phyloP scores from a whole-genome alignment of 2,797 vertebrate species.

The Esox masquinongy region DNA sequence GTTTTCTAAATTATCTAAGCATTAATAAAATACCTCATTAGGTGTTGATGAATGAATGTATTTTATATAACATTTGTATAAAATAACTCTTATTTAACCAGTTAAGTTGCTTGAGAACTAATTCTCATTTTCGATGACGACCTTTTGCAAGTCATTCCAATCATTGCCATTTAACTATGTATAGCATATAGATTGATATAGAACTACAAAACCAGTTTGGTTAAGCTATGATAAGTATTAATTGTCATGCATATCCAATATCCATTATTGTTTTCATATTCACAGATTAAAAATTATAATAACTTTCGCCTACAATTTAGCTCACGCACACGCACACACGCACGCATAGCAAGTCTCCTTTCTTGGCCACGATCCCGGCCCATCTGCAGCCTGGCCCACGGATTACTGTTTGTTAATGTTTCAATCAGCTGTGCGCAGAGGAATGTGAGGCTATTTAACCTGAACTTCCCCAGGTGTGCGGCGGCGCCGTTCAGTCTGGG shows the following conservation, averaged over 20 bases:
- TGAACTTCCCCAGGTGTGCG: conserved; percentile 97
- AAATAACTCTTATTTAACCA: too few relatives aligned
- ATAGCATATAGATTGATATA: background rate
- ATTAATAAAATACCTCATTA: background rate
- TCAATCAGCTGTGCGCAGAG: conserved; percentile 94
- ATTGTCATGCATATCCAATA: background rate
- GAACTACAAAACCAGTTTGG: background rate
- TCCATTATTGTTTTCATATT: background rate
- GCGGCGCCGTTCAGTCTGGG: conserved; percentile 92
- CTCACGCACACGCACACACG: background rate
- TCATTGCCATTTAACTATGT: too few relatives aligned
- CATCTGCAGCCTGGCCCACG: conserved; percentile 88
- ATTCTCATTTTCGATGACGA: too few relatives aligned
- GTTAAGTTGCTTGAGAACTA: too few relatives aligned
- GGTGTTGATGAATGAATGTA: background rate
- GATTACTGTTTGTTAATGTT: conserved; percentile 95
- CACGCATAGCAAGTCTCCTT: conserved; percentile 51
- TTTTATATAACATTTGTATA: too few relatives aligned
- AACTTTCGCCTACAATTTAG: background rate
- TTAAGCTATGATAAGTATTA: background rate
- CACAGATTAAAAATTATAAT: background rate
- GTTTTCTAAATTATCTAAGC: background rate
- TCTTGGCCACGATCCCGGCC: conserved; percentile 84
- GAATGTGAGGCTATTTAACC: conserved; percentile 95
- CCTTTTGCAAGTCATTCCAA: too few relatives aligned